Evolutionary conservation across 2,888 invertebrate genomes (phyloP).

Genomic region (Azorinus chamasolen): DNA sequence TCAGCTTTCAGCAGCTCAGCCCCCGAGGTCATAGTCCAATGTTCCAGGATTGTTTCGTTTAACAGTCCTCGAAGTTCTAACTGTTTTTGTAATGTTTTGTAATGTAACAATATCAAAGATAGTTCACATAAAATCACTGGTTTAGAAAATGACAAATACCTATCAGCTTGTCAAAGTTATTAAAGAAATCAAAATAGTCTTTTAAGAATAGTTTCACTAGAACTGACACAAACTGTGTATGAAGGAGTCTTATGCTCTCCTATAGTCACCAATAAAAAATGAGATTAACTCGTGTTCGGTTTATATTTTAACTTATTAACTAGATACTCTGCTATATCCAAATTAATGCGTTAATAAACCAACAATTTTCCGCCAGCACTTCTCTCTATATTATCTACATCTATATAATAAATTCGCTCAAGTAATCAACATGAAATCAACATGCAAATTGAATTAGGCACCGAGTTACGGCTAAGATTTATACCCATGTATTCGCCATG

Average conservation of each 20-base stretch:
- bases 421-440: conserved; percentile 61
- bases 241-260: too few species aligned
- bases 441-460: conserved; percentile 67
- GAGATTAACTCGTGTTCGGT: too few species aligned
- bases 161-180: too few species aligned
- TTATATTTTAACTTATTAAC: too few species aligned
- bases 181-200: too few species aligned
- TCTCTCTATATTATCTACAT: conserved; percentile 22
- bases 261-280: too few species aligned
- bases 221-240: too few species aligned
- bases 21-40: conserved; percentile 9
- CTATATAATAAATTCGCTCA: conserved; percentile 43
- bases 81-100: too few species aligned
- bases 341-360: conserved; percentile 55
- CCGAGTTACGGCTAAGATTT: conserved; percentile 51
- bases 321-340: conserved; percentile 14
- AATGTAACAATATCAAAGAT: too few species aligned
- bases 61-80: neutral
- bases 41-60: neutral
- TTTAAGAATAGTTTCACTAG: too few species aligned
- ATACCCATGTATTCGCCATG: conserved; percentile 53
- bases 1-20: conserved; percentile 51
- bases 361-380: conserved; percentile 32
- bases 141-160: too few species aligned
- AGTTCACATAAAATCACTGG: too few species aligned